A percentile compares a stretch with the other conserved stretches of the same genome.
Conservation (phyloP, 1,140 invertebrate genomes). For the Lepidurus packardi region DNA sequence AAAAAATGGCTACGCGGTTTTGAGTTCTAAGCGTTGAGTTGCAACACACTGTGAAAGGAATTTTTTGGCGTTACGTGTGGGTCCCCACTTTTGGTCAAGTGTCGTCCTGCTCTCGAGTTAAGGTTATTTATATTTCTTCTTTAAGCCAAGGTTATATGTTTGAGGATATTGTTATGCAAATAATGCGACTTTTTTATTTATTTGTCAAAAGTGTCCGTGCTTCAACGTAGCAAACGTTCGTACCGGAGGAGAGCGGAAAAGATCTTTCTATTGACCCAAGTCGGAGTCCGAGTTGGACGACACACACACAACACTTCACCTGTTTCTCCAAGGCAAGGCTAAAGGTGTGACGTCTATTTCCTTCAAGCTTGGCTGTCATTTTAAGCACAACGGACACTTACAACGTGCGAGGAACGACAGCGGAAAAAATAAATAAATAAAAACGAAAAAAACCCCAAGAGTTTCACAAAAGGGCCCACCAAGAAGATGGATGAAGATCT, state of each 20-base stretch:
- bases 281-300: background rate
- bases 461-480: constrained; percentile 10
- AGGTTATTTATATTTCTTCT: background rate
- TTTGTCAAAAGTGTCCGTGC: background rate
- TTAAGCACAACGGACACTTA: background rate
- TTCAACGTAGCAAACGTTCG: background rate
- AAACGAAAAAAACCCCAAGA: background rate
- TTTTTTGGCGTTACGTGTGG: no score
- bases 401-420: background rate
- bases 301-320: constrained; percentile 1
- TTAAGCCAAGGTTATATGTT: background rate
- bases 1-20: no score
- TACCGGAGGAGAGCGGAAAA: background rate
- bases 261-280: background rate
- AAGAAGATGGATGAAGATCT: background rate
- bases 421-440: constrained; percentile 22
- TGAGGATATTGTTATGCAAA: constrained; percentile 22
- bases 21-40: no score
- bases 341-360: constrained; percentile 14
- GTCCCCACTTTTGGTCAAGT: no score
- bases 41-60: no score
- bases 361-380: background rate
- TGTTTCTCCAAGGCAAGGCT: constrained; percentile 18
- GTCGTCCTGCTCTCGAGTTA: no score
- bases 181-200: background rate